Evolutionary conservation across 2,113 vertebrate genomes (phyloP).

Genomic region (Danionella cerebrum): DNA sequence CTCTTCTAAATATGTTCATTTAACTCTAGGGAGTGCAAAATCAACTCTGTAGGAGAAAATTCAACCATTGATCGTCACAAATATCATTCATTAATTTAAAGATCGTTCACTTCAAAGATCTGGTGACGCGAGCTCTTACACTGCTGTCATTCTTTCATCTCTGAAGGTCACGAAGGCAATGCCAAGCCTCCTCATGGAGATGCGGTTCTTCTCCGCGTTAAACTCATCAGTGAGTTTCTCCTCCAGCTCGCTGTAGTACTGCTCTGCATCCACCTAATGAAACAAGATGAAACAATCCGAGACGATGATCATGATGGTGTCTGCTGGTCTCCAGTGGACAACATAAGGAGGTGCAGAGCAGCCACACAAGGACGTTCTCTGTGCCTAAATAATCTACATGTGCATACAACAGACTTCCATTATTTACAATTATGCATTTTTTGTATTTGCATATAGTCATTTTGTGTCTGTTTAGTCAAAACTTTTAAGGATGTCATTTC

Average conservation of each 20-base stretch:
- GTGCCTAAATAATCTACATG: background rate
- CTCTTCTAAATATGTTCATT: too few species aligned
- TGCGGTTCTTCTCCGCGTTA: constrained; percentile 86
- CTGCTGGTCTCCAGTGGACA: constrained; percentile 62
- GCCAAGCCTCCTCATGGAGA: constrained; percentile 79
- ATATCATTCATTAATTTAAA: too few species aligned
- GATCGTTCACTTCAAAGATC: too few species aligned
- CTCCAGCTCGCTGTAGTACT: constrained; percentile 92
- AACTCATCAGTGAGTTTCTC: constrained; percentile 94
- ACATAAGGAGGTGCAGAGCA: constrained; percentile 5
- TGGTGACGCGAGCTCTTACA: constrained; percentile 73
- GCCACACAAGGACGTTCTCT: background rate
- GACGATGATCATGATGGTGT: constrained; percentile 30
- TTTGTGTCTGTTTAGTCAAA: too few species aligned
- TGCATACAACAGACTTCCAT: too few species aligned
- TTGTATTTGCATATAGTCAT: too few species aligned
- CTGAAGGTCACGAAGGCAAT: constrained; percentile 91
- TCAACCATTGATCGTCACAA: too few species aligned
- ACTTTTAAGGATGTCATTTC: too few species aligned
- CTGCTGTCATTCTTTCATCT: constrained; percentile 81
- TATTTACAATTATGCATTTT: too few species aligned
- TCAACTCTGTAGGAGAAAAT: too few species aligned
- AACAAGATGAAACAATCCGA: background rate
- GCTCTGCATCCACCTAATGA: constrained; percentile 88
- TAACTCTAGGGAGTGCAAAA: too few species aligned